Evolutionary conservation across 1,140 invertebrate genomes (phyloP), one percentile per base, ranked within the genome.

Genomic region (Pseudomyrmex dendroicus): DNA sequence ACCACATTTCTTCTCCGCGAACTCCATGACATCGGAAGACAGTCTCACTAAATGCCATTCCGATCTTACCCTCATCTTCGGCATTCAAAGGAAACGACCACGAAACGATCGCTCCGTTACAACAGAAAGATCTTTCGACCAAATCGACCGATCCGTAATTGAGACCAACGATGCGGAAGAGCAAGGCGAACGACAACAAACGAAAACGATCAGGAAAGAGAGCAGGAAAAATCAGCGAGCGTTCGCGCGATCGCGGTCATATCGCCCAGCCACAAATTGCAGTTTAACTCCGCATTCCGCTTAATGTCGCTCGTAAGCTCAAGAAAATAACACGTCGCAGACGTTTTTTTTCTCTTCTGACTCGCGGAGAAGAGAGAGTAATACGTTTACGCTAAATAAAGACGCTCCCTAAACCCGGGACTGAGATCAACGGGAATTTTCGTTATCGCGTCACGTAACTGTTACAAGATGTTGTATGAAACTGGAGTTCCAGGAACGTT

Each of bases 121-220:
- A 56, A 73, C 54, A 52, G 54, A 77, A 64, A 46, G 54, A 50
- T 48, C 35, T 25, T 25, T 22, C 13, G 20, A 2, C 46, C 52
- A 17, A 83, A 66, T 15, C 59, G 66, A 56, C 35, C 61, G 67
- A 50, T 77, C 73, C 66, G 72, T 88, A 89, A 90, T 85, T 86
- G 84, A 72, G 78, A 64, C 59, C 64, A 88, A 83, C 72, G 83
- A 63, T 46, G 56, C 59, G 85, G 70, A 83, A 78, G 17, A 25
- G 70, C 35, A 48, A 67, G 48, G 17, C 9, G 73, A 15, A 59
- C 20, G 70, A 13, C 57, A 17, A 74, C 46, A 48, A 78, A 84
- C 44, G 46, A 22, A 83, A 64, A 67, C 17, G 73, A 25, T 13
- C 12, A 25, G n/a, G 10, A 35, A 20, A 35, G 59, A 20, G 10